Percentiles rank a stretch among this genome's conserved stretches.
These are phyloP conservation scores for Rousettus leschenaultii DNA, from an alignment of 2,113 vertebrate genomes.

Conservation along the genomic window DNA sequence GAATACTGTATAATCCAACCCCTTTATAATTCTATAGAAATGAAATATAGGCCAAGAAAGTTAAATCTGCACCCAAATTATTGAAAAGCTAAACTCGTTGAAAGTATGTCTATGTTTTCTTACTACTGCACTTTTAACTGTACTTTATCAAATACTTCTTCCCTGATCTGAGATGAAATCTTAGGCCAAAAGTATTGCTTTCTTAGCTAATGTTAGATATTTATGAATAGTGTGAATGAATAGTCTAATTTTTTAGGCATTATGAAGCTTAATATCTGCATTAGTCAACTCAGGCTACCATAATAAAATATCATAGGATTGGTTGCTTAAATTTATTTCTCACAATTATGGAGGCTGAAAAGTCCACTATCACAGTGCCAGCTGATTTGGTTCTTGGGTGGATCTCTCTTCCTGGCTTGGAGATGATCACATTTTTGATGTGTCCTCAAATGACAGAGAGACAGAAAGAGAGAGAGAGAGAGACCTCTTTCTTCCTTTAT, in stretches of 20 bases:
- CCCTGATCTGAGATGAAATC: not conserved
- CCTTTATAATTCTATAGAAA: not conserved
- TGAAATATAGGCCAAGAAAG: not conserved
- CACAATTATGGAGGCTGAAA: not conserved
- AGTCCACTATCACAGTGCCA: not conserved
- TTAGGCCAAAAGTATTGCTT: not conserved
- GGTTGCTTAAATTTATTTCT: not conserved
- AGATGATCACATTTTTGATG: not conserved
- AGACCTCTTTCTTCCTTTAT: not conserved
- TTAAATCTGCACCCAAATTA: not conserved
- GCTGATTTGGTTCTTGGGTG: not conserved
- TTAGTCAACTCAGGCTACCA: not conserved
- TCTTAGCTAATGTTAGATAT: not conserved
- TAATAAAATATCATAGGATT: not conserved
- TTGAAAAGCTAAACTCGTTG: not conserved
- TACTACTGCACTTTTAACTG: not conserved
- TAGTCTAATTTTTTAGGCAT: not conserved
- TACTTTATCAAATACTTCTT: not conserved
- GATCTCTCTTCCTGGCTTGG: not conserved
- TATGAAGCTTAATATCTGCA: not conserved
- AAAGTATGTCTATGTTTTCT: not conserved
- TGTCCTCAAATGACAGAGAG: not conserved
- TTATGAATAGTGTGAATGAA: not conserved
- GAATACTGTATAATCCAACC: not conserved
- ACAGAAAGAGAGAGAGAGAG: not conserved